phyloP scores from a whole-genome alignment of 1,140 invertebrate genomes.

The Macrotrachela quadricornifera region DNA sequence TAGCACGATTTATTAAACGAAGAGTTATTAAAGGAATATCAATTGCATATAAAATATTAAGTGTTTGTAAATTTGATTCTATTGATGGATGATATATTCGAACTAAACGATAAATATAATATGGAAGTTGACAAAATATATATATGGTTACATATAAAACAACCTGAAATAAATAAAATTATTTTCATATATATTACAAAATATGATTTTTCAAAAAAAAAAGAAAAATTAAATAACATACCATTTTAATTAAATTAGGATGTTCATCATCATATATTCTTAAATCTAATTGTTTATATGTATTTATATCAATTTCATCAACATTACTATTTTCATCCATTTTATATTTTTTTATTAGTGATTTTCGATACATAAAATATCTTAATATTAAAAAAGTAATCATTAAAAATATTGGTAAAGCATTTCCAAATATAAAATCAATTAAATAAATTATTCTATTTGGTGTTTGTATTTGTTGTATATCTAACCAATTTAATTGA shows the following conservation, averaged over 20 bases:
- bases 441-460: background rate
- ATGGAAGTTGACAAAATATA: conserved; percentile 5
- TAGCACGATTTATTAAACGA: background rate
- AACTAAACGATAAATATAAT: conserved; percentile 3
- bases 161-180: background rate
- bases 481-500: background rate
- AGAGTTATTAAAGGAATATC: conserved; percentile 5
- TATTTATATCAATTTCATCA: too few relatives aligned
- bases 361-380: background rate
- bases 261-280: too few relatives aligned
- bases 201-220: too few relatives aligned
- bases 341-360: too few relatives aligned
- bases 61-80: background rate
- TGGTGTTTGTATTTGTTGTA: background rate
- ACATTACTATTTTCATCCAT: too few relatives aligned
- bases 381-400: background rate
- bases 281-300: too few relatives aligned
- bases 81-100: background rate
- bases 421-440: conserved; percentile 2
- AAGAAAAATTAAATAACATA: too few relatives aligned
- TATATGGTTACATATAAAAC: background rate
- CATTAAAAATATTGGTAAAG: conserved; percentile 4
- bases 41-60: conserved; percentile 3
- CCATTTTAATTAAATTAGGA: too few relatives aligned
- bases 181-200: too few relatives aligned